phyloP scores from a whole-genome alignment of 2,113 vertebrate genomes.

The Poeciliopsis turrubarensis region DNA sequence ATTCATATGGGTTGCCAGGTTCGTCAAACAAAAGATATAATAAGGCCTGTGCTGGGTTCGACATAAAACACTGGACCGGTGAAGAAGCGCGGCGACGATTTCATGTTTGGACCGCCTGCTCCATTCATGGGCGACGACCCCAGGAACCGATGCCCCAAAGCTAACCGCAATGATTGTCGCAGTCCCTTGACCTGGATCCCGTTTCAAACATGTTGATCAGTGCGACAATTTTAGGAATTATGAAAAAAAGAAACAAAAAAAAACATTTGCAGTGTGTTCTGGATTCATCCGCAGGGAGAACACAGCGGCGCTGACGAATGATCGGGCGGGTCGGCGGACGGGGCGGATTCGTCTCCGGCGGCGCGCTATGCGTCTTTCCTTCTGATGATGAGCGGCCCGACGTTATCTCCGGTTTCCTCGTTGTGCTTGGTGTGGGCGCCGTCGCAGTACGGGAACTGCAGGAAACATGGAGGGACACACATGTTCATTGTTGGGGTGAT shows the following conservation, averaged over 20 bases:
- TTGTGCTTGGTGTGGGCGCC: constrained; percentile 83
- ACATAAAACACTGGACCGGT: background rate
- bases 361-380: constrained; percentile 76
- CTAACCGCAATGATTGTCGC: constrained; percentile 9
- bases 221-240: background rate
- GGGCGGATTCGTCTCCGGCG: background rate
- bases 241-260: background rate
- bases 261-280: background rate
- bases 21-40: constrained; percentile 1
- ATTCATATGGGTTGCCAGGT: constrained; percentile 39
- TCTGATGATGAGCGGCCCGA: constrained; percentile 84
- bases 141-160: constrained; percentile 7
- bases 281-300: background rate
- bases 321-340: background rate
- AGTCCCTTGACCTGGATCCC: constrained; percentile 29
- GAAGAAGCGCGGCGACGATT: constrained; percentile 6
- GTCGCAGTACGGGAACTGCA: constrained; percentile 83
- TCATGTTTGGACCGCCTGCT: constrained; percentile 27
- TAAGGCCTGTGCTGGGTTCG: constrained; percentile 30
- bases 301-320: background rate
- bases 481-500: no score
- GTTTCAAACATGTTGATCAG: constrained; percentile 2
- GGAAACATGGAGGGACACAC: background rate
- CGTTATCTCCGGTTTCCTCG: constrained; percentile 82
- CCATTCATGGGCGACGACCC: background rate